A percentile compares a stretch with the other conserved stretches of the same genome.
Evolutionary conservation across 1,140 invertebrate species (phyloP).

Genomic region (Physella acuta): DNA sequence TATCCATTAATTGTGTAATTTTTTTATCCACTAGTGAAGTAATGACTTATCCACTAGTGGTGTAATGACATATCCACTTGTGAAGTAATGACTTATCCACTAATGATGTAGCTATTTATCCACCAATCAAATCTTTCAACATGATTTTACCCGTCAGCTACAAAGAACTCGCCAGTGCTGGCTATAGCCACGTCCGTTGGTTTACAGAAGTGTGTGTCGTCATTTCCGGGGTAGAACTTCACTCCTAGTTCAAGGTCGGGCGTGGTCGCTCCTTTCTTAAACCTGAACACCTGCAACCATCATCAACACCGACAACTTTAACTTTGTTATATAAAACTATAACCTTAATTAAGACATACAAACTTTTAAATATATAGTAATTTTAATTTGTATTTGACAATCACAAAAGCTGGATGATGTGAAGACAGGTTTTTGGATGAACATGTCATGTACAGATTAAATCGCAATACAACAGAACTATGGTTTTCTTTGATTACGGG

Average conservation of each 20-base stretch:
- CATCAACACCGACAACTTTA: too few species aligned
- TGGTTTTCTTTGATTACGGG: too few species aligned
- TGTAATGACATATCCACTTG: neutral
- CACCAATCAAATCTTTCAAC: neutral
- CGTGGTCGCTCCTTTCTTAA: constrained; percentile 67
- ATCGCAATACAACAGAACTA: too few species aligned
- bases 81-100: too few species aligned
- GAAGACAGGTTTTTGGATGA: too few species aligned
- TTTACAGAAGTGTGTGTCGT: constrained; percentile 82
- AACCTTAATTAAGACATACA: too few species aligned
- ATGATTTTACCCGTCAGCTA: constrained; percentile 85
- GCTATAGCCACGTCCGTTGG: constrained; percentile 89
- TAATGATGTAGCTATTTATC: neutral
- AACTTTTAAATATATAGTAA: too few species aligned
- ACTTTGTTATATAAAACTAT: too few species aligned
- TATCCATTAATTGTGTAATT: neutral
- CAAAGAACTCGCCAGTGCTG: constrained; percentile 81
- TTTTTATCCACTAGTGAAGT: too few species aligned
- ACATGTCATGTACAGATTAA: too few species aligned
- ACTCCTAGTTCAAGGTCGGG: constrained; percentile 74
- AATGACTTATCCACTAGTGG: neutral
- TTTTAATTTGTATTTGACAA: too few species aligned
- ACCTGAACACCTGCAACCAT: constrained; percentile 70
- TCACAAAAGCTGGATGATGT: too few species aligned
- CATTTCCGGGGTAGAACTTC: constrained; percentile 77